These are phyloP conservation scores for Carcina quercana DNA, from an alignment of 2,888 invertebrate species.

Conservation along the genomic window DNA sequence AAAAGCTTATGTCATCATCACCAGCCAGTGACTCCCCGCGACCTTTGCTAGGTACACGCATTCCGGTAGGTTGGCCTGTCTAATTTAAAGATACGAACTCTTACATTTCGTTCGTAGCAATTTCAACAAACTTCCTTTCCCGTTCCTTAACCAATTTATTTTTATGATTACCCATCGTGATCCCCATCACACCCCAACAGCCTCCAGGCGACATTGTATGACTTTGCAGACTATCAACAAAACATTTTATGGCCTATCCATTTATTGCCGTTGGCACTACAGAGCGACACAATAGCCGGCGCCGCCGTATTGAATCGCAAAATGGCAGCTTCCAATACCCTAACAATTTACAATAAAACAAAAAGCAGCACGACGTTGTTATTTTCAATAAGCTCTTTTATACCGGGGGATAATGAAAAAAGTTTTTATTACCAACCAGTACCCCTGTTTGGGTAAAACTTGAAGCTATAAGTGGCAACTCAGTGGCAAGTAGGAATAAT, in stretches of 20 bases:
- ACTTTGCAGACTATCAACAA: neutral
- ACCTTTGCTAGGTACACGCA: too few species aligned
- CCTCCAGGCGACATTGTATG: neutral
- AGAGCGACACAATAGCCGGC: too few species aligned
- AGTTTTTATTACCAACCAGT: constrained; percentile 63
- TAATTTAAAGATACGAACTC: too few species aligned
- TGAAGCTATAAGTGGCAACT: constrained; percentile 28
- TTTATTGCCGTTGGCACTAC: neutral
- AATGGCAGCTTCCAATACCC: constrained; percentile 9
- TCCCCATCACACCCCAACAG: too few species aligned
- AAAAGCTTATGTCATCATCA: too few species aligned
- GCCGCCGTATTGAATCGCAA: neutral
- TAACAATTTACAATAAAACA: constrained; percentile 49
- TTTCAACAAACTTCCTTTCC: too few species aligned
- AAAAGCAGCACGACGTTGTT: constrained; percentile 45
- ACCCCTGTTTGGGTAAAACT: constrained; percentile 27
- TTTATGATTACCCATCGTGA: too few species aligned
- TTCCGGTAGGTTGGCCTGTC: too few species aligned
- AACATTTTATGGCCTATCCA: neutral
- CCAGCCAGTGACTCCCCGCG: too few species aligned
- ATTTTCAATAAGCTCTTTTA: constrained; percentile 63
- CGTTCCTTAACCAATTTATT: too few species aligned
- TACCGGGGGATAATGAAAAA: constrained; percentile 59
- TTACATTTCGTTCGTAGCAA: too few species aligned
- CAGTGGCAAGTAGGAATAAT: constrained; percentile 28